Evolutionary conservation across 2,888 invertebrate genomes (phyloP), one percentile per base, ranked within the genome.

Genomic region (Clistopyga incitator): DNA sequence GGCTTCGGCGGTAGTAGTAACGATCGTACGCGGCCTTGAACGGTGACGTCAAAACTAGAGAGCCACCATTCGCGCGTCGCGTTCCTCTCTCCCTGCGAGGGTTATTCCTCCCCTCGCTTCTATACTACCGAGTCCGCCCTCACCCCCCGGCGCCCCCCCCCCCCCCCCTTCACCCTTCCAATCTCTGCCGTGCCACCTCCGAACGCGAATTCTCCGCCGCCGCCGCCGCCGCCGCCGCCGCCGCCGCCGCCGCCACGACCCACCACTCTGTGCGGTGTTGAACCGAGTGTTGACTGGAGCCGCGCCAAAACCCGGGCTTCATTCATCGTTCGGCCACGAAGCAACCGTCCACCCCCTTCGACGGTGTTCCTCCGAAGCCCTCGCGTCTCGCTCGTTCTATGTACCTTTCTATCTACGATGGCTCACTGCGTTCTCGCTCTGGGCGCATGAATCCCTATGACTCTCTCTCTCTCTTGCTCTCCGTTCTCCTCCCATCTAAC

Each of bases 21-120:
- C 88, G 88, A 88, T 88, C 88, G 88, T 86, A 86, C 86, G 84
- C 86, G 88, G 88, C 88, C 88, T 88, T 88, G 88, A 88, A 87
- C 88, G 87, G 86, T 88, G 88, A 88, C 88, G 88, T 88, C 88
- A 88, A 87, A 86, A 87, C 86, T 85, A 86, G 85, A 86, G 86
- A 86, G 87, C 85, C 84, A 85, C 84, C 84, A 72, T 85, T 86
- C 82, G 85, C 80, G 76, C 82, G 85, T 83, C 84, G 86, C 68
- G 50, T 78, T 75, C 68, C 59, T 78, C 68, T 8, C 70, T 76
- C 78, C 75, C 78, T 71, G 68, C 81, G 45, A 20, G 29, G 34
- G 38, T 70, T 70, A 54, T 70, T 70, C 59, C 59, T 47, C 74
- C 38, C 59, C 20, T 54, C 67, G 59, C 59, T 45, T 61, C 77